Evolutionary conservation across 1,140 invertebrate species (phyloP).

Genomic region (Lanistes nyassanus): DNA sequence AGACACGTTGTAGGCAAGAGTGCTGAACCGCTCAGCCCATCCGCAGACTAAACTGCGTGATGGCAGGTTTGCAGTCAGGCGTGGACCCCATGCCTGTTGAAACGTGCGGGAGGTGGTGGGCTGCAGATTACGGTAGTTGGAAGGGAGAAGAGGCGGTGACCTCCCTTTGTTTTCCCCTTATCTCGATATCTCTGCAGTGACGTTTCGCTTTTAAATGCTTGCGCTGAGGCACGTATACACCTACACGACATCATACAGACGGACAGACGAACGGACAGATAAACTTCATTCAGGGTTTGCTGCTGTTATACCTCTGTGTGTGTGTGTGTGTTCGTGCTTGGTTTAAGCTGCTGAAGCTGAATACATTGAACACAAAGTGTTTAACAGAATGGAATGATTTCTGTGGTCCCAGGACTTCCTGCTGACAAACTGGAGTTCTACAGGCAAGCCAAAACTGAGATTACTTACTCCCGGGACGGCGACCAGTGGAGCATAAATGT

Average conservation of each 20-base stretch:
- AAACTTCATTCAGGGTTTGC: not conserved
- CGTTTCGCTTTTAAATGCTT: not conserved
- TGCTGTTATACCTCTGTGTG: not conserved
- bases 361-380: not conserved
- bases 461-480: constrained; percentile 34
- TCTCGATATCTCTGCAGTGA: not conserved
- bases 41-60: too few species aligned
- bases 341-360: not conserved
- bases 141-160: not conserved
- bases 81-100: too few species aligned
- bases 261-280: not conserved
- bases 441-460: constrained; percentile 40
- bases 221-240: not conserved
- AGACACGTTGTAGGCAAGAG: too few species aligned
- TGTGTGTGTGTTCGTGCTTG: not conserved
- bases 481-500: constrained; percentile 46
- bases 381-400: not conserved
- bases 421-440: constrained; percentile 43
- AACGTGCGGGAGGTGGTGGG: not conserved
- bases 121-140: not conserved
- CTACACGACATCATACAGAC: constrained; percentile 7
- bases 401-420: constrained; percentile 34
- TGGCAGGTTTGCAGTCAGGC: too few species aligned
- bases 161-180: not conserved
- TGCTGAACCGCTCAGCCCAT: too few species aligned